Evolutionary conservation across 2,888 invertebrate species (phyloP).

Genomic region (Selenia dentaria): DNA sequence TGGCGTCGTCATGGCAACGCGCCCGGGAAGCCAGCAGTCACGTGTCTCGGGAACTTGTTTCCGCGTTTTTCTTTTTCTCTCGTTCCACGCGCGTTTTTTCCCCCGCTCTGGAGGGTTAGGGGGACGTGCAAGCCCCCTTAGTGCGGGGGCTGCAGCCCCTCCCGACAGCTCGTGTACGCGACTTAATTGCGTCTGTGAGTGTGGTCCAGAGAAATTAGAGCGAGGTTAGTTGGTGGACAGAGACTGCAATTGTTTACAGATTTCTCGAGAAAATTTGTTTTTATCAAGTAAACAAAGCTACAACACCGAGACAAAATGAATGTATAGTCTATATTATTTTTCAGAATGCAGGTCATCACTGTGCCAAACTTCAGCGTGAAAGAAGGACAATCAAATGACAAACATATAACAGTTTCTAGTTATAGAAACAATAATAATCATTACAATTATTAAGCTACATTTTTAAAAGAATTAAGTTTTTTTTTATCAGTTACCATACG

Average conservation of each 20-base stretch:
- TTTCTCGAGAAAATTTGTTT: no score
- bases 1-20: conserved; percentile 71
- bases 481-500: not conserved
- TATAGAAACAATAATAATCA: no score
- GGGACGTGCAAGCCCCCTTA: conserved; percentile 16
- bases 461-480: no score
- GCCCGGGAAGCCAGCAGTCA: conserved; percentile 80
- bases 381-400: no score
- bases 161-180: conserved; percentile 76
- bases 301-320: no score
- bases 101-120: conserved; percentile 37
- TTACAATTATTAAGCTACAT: no score
- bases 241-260: conserved; percentile 49
- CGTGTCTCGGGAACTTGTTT: conserved; percentile 81
- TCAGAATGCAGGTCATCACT: no score
- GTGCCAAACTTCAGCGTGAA: no score
- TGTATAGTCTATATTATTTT: no score
- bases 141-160: conserved; percentile 43
- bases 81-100: conserved; percentile 73
- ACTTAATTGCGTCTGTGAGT: conserved; percentile 85
- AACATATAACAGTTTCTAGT: no score
- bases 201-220: conserved; percentile 83
- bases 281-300: no score
- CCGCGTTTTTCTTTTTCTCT: conserved; percentile 78
- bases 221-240: conserved; percentile 54